These are phyloP conservation scores for Athene noctua DNA, from an alignment of 2,113 vertebrate genomes.

Conservation along the genomic window DNA sequence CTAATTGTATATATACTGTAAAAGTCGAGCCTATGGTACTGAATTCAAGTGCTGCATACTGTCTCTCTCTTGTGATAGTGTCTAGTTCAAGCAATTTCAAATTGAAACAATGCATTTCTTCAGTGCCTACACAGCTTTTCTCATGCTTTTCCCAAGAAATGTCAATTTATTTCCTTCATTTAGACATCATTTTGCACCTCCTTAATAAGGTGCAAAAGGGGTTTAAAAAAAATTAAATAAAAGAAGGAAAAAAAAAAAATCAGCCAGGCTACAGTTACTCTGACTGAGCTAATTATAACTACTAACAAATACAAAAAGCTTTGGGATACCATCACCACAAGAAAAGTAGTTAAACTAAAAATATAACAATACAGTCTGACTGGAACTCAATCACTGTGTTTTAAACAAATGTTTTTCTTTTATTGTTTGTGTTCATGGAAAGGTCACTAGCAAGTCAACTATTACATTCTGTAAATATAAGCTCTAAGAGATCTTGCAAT, in stretches of 20 bases:
- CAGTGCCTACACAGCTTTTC: background rate
- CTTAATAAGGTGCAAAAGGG: background rate
- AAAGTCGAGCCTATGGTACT: background rate
- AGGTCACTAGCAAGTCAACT: slow-evolving; percentile 37
- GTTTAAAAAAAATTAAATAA: rapidly evolving
- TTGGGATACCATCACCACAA: slow-evolving; percentile 36
- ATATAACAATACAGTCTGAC: slow-evolving; percentile 5
- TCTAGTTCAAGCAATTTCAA: background rate
- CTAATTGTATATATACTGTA: rapidly evolving
- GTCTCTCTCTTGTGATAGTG: background rate
- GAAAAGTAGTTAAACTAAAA: slow-evolving; percentile 53
- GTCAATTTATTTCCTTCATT: background rate
- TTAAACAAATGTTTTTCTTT: slow-evolving; percentile 21
- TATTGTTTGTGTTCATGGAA: slow-evolving; percentile 25
- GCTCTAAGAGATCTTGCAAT: background rate
- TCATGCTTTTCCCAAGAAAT: background rate
- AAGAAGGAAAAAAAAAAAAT: background rate
- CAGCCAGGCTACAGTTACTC: background rate
- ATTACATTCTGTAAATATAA: background rate
- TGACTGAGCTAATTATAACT: slow-evolving; percentile 32
- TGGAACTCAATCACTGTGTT: slow-evolving; percentile 11
- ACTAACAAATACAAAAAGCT: slow-evolving; percentile 28
- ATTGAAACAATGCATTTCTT: background rate
- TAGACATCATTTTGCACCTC: background rate
- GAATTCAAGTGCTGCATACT: background rate